Percentiles rank a stretch among this genome's conserved stretches.
Conservation (phyloP, 1,140 invertebrate species). For the Aricia agestis region DNA sequence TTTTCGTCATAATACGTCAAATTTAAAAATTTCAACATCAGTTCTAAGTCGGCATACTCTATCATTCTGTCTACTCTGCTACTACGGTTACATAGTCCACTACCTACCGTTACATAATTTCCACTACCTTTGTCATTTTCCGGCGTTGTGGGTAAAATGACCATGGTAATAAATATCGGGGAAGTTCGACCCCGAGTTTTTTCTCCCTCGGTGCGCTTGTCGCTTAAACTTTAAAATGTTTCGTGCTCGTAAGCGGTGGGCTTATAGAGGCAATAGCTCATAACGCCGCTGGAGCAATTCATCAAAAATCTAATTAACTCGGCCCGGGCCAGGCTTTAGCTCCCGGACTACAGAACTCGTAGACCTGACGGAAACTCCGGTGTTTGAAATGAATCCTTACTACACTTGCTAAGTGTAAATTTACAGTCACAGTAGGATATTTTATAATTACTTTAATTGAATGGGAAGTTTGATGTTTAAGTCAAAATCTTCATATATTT, state of each 20-base stretch:
- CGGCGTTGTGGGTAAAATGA: not conserved
- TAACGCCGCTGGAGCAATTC: slow-evolving; percentile 29
- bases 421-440: no score
- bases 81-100: no score
- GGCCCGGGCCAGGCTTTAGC: slow-evolving; percentile 35
- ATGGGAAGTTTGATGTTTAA: no score
- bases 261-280: slow-evolving; percentile 25
- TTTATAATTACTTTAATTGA: no score
- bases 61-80: no score
- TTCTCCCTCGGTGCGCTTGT: not conserved
- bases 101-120: not conserved
- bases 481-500: no score
- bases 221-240: not conserved
- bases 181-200: not conserved
- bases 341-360: slow-evolving; percentile 7
- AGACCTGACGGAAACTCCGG: not conserved
- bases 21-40: no score
- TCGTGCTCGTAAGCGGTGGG: slow-evolving; percentile 5
- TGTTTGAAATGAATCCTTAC: no score
- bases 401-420: no score
- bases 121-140: not conserved
- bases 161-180: not conserved
- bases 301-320: slow-evolving; percentile 67
- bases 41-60: no score
- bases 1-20: no score